These are phyloP conservation scores for Plectus sambesii DNA, from an alignment of 1,140 invertebrate genomes.

Conservation along the genomic window DNA sequence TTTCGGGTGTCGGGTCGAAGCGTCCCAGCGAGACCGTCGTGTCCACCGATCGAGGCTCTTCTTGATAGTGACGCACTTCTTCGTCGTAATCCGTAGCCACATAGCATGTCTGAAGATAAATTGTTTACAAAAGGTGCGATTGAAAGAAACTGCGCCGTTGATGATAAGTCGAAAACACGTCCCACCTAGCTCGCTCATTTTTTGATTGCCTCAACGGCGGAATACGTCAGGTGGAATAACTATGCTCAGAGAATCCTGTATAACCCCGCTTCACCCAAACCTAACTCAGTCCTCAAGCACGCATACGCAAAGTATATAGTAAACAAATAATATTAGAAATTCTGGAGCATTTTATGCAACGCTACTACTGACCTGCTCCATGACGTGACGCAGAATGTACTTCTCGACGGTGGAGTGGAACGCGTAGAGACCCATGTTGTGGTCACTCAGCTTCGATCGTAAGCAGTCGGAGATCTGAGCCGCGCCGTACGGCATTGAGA, in stretches of 20 bases:
- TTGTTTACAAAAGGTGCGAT: constrained; percentile 24
- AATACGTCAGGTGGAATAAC: too few species aligned
- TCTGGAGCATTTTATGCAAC: constrained; percentile 44
- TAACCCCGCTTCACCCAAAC: too few species aligned
- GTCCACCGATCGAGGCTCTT: constrained; percentile 44
- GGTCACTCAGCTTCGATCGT: constrained; percentile 22
- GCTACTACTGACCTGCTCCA: constrained; percentile 46
- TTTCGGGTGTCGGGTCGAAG: constrained; percentile 30
- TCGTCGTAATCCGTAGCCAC: constrained; percentile 50
- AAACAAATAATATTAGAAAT: constrained; percentile 37
- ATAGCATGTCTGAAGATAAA: constrained; percentile 50
- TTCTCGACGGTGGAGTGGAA: constrained; percentile 47
- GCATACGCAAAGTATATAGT: too few species aligned
- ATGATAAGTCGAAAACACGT: too few species aligned
- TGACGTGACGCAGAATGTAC: constrained; percentile 46
- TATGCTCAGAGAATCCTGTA: too few species aligned
- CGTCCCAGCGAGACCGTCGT: constrained; percentile 45
- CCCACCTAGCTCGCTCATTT: too few species aligned
- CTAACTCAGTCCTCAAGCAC: constrained; percentile 26
- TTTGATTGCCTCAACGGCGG: too few species aligned
- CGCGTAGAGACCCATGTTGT: constrained; percentile 42
- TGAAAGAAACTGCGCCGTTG: constrained; percentile 6
- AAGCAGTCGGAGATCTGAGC: constrained; percentile 52
- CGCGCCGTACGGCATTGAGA: constrained; percentile 51
- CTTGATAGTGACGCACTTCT: constrained; percentile 46